phyloP scores from a whole-genome alignment of 2,113 vertebrate species.

The Carettochelys insculpta region DNA sequence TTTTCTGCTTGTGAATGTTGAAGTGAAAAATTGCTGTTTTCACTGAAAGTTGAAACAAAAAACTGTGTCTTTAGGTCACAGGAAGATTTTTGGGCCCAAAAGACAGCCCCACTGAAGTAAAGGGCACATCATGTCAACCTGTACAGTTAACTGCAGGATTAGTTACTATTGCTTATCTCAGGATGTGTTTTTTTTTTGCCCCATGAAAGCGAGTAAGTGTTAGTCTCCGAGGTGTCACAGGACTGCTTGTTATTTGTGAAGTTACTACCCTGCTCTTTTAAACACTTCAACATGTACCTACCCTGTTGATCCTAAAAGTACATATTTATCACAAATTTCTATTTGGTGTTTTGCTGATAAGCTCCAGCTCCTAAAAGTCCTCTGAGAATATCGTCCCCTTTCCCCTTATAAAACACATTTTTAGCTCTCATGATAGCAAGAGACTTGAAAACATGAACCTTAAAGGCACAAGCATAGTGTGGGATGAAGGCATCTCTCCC shows the following conservation, averaged over 20 bases:
- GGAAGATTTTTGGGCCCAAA: not conserved
- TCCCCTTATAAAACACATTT: not conserved
- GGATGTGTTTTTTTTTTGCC: too few species aligned
- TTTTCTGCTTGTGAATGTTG: not conserved
- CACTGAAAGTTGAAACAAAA: not conserved
- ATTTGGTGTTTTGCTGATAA: not conserved
- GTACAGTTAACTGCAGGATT: not conserved
- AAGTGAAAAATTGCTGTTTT: not conserved
- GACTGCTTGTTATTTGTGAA: too few species aligned
- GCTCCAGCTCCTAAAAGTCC: not conserved
- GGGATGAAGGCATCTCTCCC: too few species aligned
- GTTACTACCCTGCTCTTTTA: not conserved
- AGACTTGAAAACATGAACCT: not conserved
- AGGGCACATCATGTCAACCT: not conserved
- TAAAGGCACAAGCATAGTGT: too few species aligned
- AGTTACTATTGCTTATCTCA: too few species aligned
- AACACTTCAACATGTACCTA: not conserved
- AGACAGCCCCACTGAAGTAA: not conserved
- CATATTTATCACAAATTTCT: rapidly evolving
- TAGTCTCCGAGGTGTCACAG: too few species aligned
- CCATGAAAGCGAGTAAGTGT: too few species aligned
- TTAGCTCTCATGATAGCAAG: not conserved
- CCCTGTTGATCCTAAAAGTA: not conserved
- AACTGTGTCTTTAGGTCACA: not conserved
- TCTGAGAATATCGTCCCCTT: not conserved